phyloP scores from a whole-genome alignment of 2,888 invertebrate species.

The Lepas anatifera region DNA sequence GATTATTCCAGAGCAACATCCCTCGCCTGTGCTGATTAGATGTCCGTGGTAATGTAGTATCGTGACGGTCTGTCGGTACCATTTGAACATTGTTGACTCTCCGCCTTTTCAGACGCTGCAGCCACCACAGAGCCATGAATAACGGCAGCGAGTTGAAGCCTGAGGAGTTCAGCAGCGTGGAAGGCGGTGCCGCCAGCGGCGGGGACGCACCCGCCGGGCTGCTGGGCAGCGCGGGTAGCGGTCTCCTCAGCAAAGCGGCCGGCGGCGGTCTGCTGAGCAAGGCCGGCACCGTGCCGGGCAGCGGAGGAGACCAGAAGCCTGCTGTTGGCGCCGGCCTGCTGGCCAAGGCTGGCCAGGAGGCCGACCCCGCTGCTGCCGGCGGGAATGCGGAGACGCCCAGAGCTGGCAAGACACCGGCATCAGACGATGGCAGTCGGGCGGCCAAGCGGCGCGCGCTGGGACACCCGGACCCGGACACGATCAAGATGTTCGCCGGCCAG shows the following conservation, averaged over 20 bases:
- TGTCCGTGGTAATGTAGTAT: too few species aligned
- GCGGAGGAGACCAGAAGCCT: not conserved
- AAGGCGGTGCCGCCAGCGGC: not conserved
- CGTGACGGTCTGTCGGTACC: too few species aligned
- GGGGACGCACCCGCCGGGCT: not conserved
- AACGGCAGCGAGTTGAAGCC: not conserved
- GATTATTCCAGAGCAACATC: too few species aligned
- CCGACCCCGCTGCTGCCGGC: not conserved
- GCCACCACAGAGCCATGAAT: not conserved
- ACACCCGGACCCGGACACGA: conserved; percentile 86
- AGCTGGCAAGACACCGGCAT: not conserved
- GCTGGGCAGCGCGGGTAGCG: not conserved
- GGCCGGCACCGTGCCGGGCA: not conserved
- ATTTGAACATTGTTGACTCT: too few species aligned
- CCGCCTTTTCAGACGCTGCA: too few species aligned
- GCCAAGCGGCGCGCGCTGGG: not conserved
- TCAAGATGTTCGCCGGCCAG: conserved; percentile 99
- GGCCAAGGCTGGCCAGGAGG: not conserved
- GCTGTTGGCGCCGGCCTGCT: not conserved
- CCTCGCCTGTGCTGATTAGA: too few species aligned
- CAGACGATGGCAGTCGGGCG: not conserved
- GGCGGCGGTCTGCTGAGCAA: not conserved
- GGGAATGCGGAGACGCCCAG: too few species aligned
- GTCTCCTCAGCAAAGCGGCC: not conserved
- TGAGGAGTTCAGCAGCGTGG: not conserved